Evolutionary conservation across 2,113 vertebrate genomes (phyloP).

Genomic region (Seriola dumerili): DNA sequence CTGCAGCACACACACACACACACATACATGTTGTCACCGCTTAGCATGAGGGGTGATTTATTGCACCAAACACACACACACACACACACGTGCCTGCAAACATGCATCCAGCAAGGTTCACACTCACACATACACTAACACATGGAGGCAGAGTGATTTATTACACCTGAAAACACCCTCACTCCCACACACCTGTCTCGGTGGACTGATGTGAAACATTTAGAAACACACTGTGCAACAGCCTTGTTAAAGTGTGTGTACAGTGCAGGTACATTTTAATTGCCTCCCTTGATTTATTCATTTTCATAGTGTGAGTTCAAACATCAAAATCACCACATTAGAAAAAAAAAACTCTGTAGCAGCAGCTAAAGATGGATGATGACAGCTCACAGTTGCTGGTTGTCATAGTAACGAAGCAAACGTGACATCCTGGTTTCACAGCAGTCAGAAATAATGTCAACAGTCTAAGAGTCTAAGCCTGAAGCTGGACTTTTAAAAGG

Average conservation of each 20-base stretch:
- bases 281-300: too few species aligned
- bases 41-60: conserved; percentile 42
- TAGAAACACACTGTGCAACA: not conserved
- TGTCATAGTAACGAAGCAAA: not conserved
- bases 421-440: too few species aligned
- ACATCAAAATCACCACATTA: not conserved
- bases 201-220: conserved; percentile 1
- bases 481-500: too few species aligned
- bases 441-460: too few species aligned
- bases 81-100: not conserved
- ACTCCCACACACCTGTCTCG: conserved; percentile 6
- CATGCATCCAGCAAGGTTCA: not conserved
- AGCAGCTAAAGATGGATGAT: not conserved
- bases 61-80: conserved; percentile 12
- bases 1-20: conserved; percentile 5
- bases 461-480: too few species aligned
- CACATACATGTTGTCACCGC: not conserved
- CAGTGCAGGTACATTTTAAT: too few species aligned
- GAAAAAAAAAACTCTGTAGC: not conserved
- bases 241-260: not conserved
- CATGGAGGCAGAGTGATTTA: conserved; percentile 38
- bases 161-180: conserved; percentile 2
- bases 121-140: not conserved
- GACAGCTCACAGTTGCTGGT: not conserved
- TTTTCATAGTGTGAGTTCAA: too few species aligned